Conservation (phyloP, 1,140 invertebrate species). For the Drosophila auraria region DNA sequence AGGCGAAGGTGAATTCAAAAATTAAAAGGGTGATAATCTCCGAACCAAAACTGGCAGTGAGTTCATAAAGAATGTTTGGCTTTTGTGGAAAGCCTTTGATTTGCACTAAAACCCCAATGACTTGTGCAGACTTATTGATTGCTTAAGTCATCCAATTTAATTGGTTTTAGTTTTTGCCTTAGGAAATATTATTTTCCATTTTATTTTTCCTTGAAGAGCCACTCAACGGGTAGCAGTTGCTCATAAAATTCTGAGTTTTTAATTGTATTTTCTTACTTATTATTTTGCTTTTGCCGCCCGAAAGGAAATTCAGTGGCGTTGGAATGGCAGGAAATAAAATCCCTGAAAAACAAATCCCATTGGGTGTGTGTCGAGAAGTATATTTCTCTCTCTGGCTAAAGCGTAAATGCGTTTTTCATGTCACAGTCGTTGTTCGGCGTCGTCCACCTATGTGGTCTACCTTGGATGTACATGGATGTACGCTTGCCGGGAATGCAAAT, state of each 20-base stretch:
- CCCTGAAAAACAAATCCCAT: constrained; percentile 33
- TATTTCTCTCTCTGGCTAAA: background rate
- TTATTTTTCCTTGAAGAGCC: background rate
- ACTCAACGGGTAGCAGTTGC: background rate
- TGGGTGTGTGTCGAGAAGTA: background rate
- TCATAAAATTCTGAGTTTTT: constrained; percentile 4
- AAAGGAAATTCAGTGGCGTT: constrained; percentile 2
- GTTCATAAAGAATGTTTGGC: background rate
- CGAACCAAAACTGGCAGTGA: background rate
- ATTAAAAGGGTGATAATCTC: constrained; percentile 14
- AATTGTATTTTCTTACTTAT: constrained; percentile 3
- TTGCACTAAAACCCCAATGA: background rate
- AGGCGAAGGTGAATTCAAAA: constrained; percentile 3
- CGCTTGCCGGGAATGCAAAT: constrained; percentile 29
- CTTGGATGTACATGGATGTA: constrained; percentile 4
- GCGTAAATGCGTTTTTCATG: constrained; percentile 48
- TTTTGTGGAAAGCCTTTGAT: background rate
- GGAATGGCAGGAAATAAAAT: constrained; percentile 25
- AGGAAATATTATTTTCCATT: background rate
- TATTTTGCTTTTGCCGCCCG: background rate
- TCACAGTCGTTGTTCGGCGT: constrained; percentile 4
- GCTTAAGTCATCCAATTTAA: background rate
- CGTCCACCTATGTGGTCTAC: constrained; percentile 32
- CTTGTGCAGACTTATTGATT: background rate
- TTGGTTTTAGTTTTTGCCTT: background rate